phyloP scores from a whole-genome alignment of 2,797 vertebrate genomes.

The Phalanger gymnotis region DNA sequence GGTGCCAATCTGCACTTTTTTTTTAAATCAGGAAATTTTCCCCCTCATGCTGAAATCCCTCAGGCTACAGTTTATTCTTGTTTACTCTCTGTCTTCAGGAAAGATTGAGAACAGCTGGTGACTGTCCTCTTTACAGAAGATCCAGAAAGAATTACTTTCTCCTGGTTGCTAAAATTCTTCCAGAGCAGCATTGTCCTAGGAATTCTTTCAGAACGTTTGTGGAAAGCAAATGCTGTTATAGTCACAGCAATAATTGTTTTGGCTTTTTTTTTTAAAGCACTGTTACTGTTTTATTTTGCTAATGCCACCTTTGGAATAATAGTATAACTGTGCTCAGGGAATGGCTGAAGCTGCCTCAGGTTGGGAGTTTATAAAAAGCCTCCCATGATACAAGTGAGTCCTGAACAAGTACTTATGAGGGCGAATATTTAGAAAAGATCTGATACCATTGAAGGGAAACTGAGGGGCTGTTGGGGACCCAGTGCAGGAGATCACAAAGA shows the following conservation, averaged over 20 bases:
- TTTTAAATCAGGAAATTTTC: background rate
- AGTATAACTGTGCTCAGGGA: background rate
- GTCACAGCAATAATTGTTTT: background rate
- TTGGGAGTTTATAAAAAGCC: background rate
- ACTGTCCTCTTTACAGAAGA: background rate
- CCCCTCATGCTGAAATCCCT: background rate
- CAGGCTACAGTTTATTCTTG: too few species aligned
- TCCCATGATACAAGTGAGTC: background rate
- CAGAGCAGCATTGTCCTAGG: background rate
- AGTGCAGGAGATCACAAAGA: background rate
- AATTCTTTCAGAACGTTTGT: background rate
- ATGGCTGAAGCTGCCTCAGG: background rate
- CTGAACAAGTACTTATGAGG: background rate
- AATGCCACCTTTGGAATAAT: background rate
- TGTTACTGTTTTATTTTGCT: background rate
- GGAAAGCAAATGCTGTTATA: background rate
- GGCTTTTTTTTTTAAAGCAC: background rate
- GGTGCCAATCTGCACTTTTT: background rate
- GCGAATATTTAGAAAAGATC: background rate
- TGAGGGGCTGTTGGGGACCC: background rate
- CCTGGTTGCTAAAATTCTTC: background rate
- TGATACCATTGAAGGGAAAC: background rate
- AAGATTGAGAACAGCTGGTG: background rate
- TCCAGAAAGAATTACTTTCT: background rate
- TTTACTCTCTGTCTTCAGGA: background rate